phyloP scores from a whole-genome alignment of 2,797 vertebrate genomes.

The Oreochromis grahami region DNA sequence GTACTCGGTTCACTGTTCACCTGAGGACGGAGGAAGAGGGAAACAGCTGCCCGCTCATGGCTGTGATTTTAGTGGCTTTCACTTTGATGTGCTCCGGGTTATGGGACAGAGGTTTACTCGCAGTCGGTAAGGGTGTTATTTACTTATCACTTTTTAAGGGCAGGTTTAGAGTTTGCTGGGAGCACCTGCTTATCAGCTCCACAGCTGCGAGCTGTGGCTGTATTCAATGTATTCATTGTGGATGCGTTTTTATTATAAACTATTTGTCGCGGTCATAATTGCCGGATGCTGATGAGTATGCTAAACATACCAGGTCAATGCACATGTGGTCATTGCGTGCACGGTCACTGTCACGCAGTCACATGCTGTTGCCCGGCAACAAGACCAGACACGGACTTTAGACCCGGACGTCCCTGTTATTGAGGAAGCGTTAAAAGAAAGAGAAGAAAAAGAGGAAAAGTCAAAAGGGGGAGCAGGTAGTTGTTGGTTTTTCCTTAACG shows the following conservation, averaged over 20 bases:
- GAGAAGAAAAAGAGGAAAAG: background rate
- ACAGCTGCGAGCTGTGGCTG: background rate
- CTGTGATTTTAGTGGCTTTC: constrained; percentile 23
- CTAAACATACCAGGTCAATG: background rate
- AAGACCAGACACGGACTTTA: constrained; percentile 32
- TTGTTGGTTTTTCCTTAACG: background rate
- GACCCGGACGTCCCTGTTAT: constrained; percentile 21
- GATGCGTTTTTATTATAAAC: background rate
- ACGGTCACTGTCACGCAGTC: constrained; percentile 25
- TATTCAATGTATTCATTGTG: background rate
- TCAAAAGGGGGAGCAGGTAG: background rate
- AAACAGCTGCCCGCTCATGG: constrained; percentile 34
- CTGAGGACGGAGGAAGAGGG: background rate
- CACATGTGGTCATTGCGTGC: background rate
- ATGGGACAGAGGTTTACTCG: constrained; percentile 15
- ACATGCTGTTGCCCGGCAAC: constrained; percentile 51
- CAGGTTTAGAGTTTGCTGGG: background rate
- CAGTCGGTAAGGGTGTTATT: constrained; percentile 47
- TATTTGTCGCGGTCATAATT: background rate
- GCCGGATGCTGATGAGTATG: background rate
- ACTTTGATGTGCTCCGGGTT: constrained; percentile 18
- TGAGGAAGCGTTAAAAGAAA: background rate
- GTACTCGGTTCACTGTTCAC: background rate
- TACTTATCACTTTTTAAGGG: background rate
- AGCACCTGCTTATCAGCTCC: background rate